Evolutionary conservation across 1,140 invertebrate species (phyloP).

Genomic region (Palaemon carinicauda): DNA sequence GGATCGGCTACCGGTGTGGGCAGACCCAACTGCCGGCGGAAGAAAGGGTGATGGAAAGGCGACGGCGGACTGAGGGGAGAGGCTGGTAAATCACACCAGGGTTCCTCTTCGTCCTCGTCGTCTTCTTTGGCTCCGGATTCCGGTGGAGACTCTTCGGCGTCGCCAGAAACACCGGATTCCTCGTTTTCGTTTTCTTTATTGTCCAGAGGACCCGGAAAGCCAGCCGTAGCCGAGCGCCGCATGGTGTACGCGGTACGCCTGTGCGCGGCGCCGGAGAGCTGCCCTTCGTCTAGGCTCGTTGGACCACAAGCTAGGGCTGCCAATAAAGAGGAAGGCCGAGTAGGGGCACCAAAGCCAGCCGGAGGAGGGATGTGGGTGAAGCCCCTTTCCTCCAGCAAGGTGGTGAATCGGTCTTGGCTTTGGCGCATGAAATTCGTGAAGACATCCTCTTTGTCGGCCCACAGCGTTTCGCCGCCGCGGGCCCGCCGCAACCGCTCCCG

Average conservation of each 20-base stretch:
- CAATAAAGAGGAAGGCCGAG: conserved; percentile 43
- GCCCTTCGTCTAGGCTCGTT: conserved; percentile 48
- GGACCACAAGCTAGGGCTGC: conserved; percentile 36
- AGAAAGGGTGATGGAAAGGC: conserved; percentile 55
- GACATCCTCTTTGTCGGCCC: conserved; percentile 41
- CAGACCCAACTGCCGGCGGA: conserved; percentile 50
- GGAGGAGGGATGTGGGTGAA: conserved; percentile 57
- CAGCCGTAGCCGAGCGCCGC: conserved; percentile 29
- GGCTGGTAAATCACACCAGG: conserved; percentile 47
- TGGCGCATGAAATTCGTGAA: conserved; percentile 33
- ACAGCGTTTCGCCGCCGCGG: conserved; percentile 41
- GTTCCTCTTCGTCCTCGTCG: conserved; percentile 22
- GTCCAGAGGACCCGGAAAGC: not conserved
- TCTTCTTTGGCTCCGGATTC: conserved; percentile 15
- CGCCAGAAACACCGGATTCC: not conserved
- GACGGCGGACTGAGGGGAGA: conserved; percentile 55
- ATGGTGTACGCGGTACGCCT: conserved; percentile 34
- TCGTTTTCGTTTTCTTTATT: conserved; percentile 35
- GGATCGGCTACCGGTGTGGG: conserved; percentile 43
- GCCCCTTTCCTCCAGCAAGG: conserved; percentile 46
- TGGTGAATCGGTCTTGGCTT: conserved; percentile 28
- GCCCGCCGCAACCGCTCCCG: conserved; percentile 54
- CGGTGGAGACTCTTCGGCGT: conserved; percentile 20
- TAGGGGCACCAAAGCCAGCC: conserved; percentile 56
- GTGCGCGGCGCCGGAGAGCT: conserved; percentile 21